phyloP scores from a whole-genome alignment of 2,888 invertebrate genomes.

The Ormyrus thymus region DNA sequence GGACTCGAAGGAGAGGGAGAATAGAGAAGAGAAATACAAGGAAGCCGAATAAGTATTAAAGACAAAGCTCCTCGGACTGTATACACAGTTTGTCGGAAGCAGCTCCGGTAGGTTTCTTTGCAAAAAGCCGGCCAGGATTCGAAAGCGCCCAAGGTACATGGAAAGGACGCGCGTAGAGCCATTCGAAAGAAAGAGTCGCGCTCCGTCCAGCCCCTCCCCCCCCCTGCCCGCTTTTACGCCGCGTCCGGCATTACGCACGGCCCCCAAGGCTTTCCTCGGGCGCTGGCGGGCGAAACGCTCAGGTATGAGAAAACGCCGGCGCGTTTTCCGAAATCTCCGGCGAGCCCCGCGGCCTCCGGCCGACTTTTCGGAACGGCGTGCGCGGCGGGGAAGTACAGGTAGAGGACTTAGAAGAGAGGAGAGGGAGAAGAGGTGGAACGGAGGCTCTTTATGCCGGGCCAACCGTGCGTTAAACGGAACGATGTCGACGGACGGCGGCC shows the following conservation, averaged over 20 bases:
- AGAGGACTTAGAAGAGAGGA: not conserved
- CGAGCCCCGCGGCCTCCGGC: too few relatives aligned
- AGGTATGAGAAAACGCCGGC: too few relatives aligned
- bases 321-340: too few relatives aligned
- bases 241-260: too few relatives aligned
- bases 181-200: too few relatives aligned
- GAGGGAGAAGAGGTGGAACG: not conserved
- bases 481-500: slow-evolving; percentile 46
- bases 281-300: too few relatives aligned
- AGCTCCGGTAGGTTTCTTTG: slow-evolving; percentile 8
- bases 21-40: not conserved
- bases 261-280: too few relatives aligned
- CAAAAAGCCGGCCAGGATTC: not conserved
- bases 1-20: not conserved
- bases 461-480: slow-evolving; percentile 55
- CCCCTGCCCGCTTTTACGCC: too few relatives aligned
- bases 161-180: too few relatives aligned
- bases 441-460: slow-evolving; percentile 12
- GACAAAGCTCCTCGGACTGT: slow-evolving; percentile 24
- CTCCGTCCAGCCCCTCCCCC: too few relatives aligned
- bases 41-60: slow-evolving; percentile 36
- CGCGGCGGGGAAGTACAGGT: not conserved
- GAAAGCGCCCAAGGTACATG: too few relatives aligned
- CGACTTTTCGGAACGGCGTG: not conserved
- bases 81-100: slow-evolving; percentile 39